phyloP scores from a whole-genome alignment of 2,888 invertebrate species.

The Himalopsyche kuldschensis region DNA sequence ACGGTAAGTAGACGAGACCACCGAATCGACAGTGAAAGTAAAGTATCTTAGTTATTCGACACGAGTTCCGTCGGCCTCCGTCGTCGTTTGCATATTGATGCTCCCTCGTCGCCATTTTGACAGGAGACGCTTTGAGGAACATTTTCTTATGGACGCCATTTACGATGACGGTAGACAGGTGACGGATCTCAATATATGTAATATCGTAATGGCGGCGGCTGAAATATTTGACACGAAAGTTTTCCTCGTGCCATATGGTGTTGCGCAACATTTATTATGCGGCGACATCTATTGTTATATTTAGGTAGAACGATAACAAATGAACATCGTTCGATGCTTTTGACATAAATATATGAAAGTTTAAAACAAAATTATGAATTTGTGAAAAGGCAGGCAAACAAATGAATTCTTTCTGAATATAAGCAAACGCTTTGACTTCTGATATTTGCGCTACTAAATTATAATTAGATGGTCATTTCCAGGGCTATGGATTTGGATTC shows the following conservation, averaged over 20 bases:
- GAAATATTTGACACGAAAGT: not conserved
- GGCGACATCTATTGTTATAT: not conserved
- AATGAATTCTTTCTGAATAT: too few relatives aligned
- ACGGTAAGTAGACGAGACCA: not conserved
- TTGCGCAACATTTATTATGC: not conserved
- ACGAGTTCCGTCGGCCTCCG: not conserved
- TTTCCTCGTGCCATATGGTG: not conserved
- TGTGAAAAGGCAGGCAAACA: too few relatives aligned
- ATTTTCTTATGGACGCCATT: not conserved
- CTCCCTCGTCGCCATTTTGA: not conserved
- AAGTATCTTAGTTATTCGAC: not conserved
- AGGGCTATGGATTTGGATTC: too few relatives aligned
- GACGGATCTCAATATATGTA: not conserved
- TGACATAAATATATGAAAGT: too few relatives aligned
- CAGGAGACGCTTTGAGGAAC: not conserved
- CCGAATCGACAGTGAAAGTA: not conserved
- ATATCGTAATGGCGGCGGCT: not conserved
- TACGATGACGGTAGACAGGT: not conserved
- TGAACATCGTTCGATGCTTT: too few relatives aligned
- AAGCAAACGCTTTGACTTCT: too few relatives aligned
- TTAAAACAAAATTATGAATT: too few relatives aligned
- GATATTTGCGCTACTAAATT: too few relatives aligned
- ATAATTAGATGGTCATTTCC: too few relatives aligned
- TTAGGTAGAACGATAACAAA: too few relatives aligned
- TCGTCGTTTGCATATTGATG: not conserved